phyloP scores from a whole-genome alignment of 2,113 vertebrate genomes.

The Nettapus auritus region DNA sequence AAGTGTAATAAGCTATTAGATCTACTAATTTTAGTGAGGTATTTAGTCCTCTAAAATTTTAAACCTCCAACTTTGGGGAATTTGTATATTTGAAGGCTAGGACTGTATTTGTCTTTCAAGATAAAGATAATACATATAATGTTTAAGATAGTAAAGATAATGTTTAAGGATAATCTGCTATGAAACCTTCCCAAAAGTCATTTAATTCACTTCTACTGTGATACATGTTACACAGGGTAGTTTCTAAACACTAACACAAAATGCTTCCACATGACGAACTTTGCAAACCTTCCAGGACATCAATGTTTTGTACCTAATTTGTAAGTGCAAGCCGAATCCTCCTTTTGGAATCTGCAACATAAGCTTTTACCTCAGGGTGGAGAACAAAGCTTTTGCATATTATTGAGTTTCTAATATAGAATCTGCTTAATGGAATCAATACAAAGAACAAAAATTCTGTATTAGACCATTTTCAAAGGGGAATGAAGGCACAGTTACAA shows the following conservation, averaged over 20 bases:
- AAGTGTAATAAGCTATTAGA: not conserved
- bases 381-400: not conserved
- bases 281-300: not conserved
- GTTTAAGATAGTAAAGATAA: not conserved
- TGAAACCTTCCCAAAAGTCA: not conserved
- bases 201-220: not conserved
- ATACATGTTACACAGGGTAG: accelerated
- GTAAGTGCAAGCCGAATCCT: not conserved
- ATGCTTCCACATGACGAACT: accelerated
- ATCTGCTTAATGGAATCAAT: not conserved
- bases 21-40: not conserved
- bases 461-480: not conserved
- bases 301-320: not conserved
- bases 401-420: not conserved
- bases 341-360: accelerated
- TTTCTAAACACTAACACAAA: not conserved
- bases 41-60: not conserved
- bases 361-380: not conserved
- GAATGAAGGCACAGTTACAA: not conserved
- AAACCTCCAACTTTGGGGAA: not conserved
- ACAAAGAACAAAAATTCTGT: not conserved
- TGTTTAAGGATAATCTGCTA: not conserved
- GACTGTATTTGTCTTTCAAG: not conserved
- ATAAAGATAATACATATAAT: not conserved
- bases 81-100: not conserved